Evolutionary conservation across 2,888 invertebrate genomes (phyloP).

Genomic region (Autographa gamma): DNA sequence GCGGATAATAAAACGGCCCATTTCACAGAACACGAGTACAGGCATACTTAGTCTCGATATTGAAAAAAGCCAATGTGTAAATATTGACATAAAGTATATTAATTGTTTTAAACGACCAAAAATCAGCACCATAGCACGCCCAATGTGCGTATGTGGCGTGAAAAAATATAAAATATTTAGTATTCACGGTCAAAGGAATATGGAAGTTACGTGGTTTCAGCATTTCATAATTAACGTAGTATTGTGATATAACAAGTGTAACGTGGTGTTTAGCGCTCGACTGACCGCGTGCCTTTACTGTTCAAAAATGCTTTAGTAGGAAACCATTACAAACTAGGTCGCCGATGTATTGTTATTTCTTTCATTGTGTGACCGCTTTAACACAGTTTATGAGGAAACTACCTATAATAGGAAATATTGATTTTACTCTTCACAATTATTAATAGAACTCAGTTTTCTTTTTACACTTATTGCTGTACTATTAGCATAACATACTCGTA

Average conservation of each 20-base stretch:
- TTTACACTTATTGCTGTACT: neutral
- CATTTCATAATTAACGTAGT: conserved; percentile 2
- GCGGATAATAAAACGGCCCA: conserved; percentile 56
- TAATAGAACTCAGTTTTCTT: neutral
- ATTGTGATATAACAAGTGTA: conserved; percentile 19
- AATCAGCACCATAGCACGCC: neutral
- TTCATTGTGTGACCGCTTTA: conserved; percentile 38
- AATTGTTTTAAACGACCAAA: neutral
- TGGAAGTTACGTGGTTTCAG: conserved; percentile 4
- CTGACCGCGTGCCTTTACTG: conserved; percentile 18
- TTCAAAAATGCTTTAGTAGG: conserved; percentile 26
- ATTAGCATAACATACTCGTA: neutral
- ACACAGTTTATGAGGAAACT: conserved; percentile 12
- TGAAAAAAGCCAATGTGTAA: neutral
- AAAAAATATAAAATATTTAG: neutral
- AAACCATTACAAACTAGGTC: conserved; percentile 50
- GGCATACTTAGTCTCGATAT: conserved; percentile 1
- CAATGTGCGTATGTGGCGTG: neutral
- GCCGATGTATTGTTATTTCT: conserved; percentile 43
- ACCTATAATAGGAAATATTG: conserved; percentile 7
- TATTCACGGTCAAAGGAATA: neutral
- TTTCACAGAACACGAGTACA: conserved; percentile 50
- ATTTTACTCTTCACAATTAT: neutral
- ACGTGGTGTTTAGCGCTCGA: conserved; percentile 24
- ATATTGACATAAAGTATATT: neutral